phyloP scores from a whole-genome alignment of 2,888 invertebrate genomes.

The Orthosia incerta region DNA sequence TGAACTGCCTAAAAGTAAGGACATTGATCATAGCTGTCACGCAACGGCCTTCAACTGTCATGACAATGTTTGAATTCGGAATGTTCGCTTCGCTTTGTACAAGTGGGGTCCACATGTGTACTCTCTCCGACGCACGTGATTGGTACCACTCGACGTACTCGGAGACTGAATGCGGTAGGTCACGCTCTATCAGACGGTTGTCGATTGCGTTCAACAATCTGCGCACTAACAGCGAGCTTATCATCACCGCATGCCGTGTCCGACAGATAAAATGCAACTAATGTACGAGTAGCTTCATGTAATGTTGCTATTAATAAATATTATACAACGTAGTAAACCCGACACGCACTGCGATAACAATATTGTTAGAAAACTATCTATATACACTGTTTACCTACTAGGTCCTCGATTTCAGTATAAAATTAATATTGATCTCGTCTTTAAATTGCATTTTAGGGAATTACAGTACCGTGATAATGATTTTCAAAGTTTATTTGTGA shows the following conservation, averaged over 20 bases:
- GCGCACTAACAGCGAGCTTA: slow-evolving; percentile 64
- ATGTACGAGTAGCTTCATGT: slow-evolving; percentile 23
- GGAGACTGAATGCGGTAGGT: slow-evolving; percentile 73
- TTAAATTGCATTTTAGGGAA: neutral
- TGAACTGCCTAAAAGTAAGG: slow-evolving; percentile 19
- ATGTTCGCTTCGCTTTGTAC: slow-evolving; percentile 38
- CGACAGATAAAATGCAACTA: slow-evolving; percentile 65
- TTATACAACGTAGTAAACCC: slow-evolving; percentile 31
- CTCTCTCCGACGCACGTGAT: slow-evolving; percentile 45
- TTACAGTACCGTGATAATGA: neutral
- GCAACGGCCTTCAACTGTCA: slow-evolving; percentile 36
- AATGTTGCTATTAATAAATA: slow-evolving; percentile 37
- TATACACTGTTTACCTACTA: slow-evolving; percentile 18
- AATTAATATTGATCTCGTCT: neutral
- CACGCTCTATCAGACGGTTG: slow-evolving; percentile 71
- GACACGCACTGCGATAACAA: slow-evolving; percentile 21
- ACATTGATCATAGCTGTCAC: slow-evolving; percentile 42
- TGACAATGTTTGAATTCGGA: slow-evolving; percentile 42
- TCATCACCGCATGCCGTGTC: slow-evolving; percentile 66
- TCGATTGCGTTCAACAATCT: slow-evolving; percentile 64
- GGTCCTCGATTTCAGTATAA: slow-evolving; percentile 7
- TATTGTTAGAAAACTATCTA: slow-evolving; percentile 22
- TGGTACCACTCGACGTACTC: slow-evolving; percentile 52
- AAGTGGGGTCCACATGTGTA: slow-evolving; percentile 39
- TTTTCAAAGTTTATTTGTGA: neutral